A percentile compares a stretch with the other conserved stretches of the same genome.
Evolutionary conservation across 2,113 vertebrate genomes (phyloP).

Genomic region (Empidonax alnorum): DNA sequence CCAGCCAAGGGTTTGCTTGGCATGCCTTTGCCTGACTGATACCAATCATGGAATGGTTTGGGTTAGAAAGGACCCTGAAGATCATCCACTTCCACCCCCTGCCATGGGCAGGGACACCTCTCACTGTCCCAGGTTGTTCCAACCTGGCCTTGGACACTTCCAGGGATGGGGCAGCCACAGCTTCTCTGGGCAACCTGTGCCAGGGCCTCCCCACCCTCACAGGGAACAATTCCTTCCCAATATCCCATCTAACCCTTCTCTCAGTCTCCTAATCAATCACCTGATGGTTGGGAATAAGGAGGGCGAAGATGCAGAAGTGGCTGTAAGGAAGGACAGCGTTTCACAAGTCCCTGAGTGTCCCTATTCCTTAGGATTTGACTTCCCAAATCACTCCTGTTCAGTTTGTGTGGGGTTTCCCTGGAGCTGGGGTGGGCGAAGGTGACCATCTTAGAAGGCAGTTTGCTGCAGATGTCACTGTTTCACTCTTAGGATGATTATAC

Average conservation of each 20-base stretch:
- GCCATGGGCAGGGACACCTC: neutral
- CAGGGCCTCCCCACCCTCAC: neutral
- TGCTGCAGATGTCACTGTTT: neutral
- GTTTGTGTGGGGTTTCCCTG: neutral
- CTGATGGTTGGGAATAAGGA: neutral
- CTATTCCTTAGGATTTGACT: neutral
- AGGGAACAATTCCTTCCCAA: neutral
- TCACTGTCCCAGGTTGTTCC: neutral
- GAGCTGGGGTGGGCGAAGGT: neutral
- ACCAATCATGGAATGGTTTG: neutral
- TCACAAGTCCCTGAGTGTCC: neutral
- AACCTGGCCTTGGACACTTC: neutral
- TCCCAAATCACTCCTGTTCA: neutral
- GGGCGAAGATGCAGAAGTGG: neutral
- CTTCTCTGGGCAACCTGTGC: neutral
- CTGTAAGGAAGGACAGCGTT: neutral
- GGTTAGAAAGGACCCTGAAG: neutral
- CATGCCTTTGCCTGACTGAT: neutral
- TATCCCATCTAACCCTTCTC: neutral
- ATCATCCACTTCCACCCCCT: fast-evolving
- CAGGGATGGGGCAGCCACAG: neutral
- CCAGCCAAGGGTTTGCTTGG: neutral
- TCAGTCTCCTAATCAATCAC: neutral
- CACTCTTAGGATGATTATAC: neutral
- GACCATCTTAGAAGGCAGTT: neutral